These are phyloP conservation scores for Gallinago solitaria DNA, from an alignment of 2,797 vertebrate genomes.

Conservation along the genomic window DNA sequence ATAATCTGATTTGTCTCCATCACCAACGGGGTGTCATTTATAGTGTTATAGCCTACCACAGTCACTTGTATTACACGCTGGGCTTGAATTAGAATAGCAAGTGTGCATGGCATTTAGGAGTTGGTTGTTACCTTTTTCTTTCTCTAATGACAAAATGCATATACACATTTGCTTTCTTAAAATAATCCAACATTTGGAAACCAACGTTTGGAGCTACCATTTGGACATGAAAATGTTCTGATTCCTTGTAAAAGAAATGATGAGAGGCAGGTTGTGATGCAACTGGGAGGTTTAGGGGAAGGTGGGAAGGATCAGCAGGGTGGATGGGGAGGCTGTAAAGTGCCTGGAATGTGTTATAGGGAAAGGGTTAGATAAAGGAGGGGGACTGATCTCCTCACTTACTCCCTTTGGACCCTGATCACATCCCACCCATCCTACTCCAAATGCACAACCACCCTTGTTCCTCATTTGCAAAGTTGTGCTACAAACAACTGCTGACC, in stretches of 20 bases:
- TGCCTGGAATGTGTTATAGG: neutral
- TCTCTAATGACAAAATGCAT: neutral
- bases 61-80: neutral
- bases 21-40: neutral
- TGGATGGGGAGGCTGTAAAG: neutral
- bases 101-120: neutral
- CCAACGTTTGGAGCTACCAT: neutral
- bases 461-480: neutral
- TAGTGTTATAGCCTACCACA: neutral
- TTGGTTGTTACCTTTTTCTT: neutral
- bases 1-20: constrained; percentile 43
- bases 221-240: neutral
- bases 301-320: accelerated
- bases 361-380: neutral
- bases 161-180: neutral
- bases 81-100: constrained; percentile 29
- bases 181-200: neutral
- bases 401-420: neutral
- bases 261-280: neutral
- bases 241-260: neutral
- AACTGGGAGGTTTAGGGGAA: neutral
- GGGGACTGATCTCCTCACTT: neutral
- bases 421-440: neutral
- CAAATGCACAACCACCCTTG: neutral
- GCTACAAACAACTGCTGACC: neutral